Conservation (phyloP, 1,140 invertebrate species). For the Popillia japonica region DNA sequence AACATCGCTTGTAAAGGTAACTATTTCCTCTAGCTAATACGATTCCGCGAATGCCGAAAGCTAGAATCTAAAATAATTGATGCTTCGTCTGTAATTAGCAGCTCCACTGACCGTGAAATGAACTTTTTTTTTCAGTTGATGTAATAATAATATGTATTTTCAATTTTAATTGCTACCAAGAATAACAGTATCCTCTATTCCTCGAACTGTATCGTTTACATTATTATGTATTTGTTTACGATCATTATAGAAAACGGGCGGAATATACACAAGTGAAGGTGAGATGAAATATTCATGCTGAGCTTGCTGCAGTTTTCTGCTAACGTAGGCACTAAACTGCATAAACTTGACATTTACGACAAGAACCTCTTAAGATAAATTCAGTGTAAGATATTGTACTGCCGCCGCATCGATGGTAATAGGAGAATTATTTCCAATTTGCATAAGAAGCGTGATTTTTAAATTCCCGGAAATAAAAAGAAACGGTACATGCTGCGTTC, state of each 20-base stretch:
- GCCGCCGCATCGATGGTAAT: too few species aligned
- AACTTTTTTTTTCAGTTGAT: background rate
- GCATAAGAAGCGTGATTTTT: too few species aligned
- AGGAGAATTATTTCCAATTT: too few species aligned
- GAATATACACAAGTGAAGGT: background rate
- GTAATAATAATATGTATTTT: background rate
- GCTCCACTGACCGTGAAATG: background rate
- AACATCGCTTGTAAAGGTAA: background rate
- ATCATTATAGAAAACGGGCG: background rate
- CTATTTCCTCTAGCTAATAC: background rate
- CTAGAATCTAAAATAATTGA: slow-evolving; percentile 16
- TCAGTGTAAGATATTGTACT: background rate
- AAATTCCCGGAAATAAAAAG: too few species aligned
- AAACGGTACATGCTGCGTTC: too few species aligned
- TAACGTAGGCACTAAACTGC: background rate
- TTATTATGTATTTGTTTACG: background rate
- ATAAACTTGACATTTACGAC: slow-evolving; percentile 4
- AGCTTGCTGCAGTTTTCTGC: background rate
- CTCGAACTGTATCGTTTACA: background rate
- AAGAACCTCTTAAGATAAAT: background rate
- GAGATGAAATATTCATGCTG: background rate
- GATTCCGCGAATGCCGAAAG: background rate
- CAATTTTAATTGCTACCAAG: background rate
- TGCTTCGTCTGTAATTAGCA: background rate
- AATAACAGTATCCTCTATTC: slow-evolving; percentile 10